Evolutionary conservation across 92 coral and sea anemone genomes (phyloP), one percentile per base, ranked within the genome.

Genomic region (Phymanthus crucifer): DNA sequence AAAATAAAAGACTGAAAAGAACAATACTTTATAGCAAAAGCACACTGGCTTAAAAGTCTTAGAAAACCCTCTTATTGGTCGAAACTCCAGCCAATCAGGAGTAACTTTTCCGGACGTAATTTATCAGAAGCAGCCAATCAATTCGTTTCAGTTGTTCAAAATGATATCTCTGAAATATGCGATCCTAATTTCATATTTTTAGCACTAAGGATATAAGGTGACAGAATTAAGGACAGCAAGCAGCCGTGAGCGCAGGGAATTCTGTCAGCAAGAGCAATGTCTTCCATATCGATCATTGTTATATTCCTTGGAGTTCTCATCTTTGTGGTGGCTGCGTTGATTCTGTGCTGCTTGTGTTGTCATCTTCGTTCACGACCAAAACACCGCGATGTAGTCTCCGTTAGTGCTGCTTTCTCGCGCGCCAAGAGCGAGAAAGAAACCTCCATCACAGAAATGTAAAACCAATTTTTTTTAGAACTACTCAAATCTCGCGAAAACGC

Each of bases 261-360:
- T 13, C 12, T 35, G 73, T 4, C 24, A 18, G 13, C 50, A 1
- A 19, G 36, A 71, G 72, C 9, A 16, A 82, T 92, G 83, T 92
- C 97, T 10, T 95, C 99, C 6, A 86, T 95, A 26, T 95, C 99
- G 0, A 90, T 95, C 8, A 91, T 95, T 34, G 97, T 95, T 21
- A 95, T 95, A 34, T 95, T 95, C 66, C 94, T 95, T 19, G 99
- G 99, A 3, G 96, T 91, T 36, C 71, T 95, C 35, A 87, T 95
- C 19, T 95, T 95, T 77, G 91, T 93, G 18, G 97, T 95, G 0
- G 97, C 99, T 0, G 98, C 94, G 1, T 86, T 95, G 43, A 92
- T 95, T 32, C 83, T 95, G 11, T 95, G 99, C 50, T 95, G 99
- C 40, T 73, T 95, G 17, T 87, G 93, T 40, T 95, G 99, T 18